Evolutionary conservation across 2,113 vertebrate genomes (phyloP).

Genomic region (Tragulus kanchil): DNA sequence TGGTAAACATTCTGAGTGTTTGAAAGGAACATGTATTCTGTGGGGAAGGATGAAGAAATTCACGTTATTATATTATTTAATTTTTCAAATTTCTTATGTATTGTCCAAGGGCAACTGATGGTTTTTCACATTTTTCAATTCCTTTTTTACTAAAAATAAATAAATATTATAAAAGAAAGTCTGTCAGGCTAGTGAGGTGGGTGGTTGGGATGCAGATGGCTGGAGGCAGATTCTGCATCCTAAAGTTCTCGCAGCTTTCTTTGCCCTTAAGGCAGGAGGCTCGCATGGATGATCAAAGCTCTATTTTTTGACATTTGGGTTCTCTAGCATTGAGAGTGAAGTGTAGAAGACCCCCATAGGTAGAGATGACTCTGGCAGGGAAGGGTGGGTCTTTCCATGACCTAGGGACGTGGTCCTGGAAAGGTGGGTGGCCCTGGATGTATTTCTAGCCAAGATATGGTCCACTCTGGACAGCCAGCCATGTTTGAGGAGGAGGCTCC

Average conservation of each 20-base stretch:
- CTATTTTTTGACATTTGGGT: background rate
- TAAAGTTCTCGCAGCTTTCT: background rate
- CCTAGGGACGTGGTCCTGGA: background rate
- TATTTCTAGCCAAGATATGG: background rate
- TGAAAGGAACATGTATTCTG: conserved; percentile 18
- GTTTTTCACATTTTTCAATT: conserved; percentile 30
- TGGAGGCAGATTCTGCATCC: background rate
- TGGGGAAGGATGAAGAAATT: conserved; percentile 9
- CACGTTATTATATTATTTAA: background rate
- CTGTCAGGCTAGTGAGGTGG: background rate
- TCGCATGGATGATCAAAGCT: background rate
- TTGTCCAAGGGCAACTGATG: background rate
- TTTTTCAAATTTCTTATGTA: conserved; percentile 44
- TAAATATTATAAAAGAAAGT: background rate
- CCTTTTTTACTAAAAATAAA: background rate
- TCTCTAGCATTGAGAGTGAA: background rate
- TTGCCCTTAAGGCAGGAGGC: background rate
- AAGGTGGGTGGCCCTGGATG: background rate
- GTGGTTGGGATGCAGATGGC: background rate
- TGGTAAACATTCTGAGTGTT: background rate
- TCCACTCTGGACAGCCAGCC: background rate
- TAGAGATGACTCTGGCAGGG: background rate
- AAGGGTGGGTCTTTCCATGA: background rate
- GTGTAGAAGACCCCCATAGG: background rate
- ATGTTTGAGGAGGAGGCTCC: background rate